Base-by-base conservation (phyloP, 2,888 invertebrate genomes). In the Dendrolimus pini region DNA sequence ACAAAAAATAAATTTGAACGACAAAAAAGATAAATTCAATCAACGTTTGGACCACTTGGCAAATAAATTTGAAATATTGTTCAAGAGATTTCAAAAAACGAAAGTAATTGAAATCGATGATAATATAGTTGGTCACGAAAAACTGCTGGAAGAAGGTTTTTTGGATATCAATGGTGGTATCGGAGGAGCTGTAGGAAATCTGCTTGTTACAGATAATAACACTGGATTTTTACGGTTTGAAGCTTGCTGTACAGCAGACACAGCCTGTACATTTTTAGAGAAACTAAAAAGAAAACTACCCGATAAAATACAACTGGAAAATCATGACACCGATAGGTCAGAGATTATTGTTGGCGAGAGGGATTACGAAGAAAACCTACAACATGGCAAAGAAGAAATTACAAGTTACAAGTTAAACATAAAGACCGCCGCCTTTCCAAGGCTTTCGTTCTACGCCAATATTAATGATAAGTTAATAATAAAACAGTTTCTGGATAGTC, bases 101-200 rank as follows among this genome's bases (percentile, higher is more conserved):
- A 65, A 66, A 41, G 65, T 74, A 54, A 65, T 61, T 13, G 62
- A 56, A 13, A 56, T 53, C 1, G 54, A 58, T n/a, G n/a, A 64
- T 47, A 56, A 67, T 53, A 65, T 68, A 47, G 64, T 76, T 18
- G 70, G 71, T 41, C 56, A 66, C 1, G 57, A 62, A 10, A 67
- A 69, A 66, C 57, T 61, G 56, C 57, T 75, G 42, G 62, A 71
- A 54, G 57, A 61, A 55, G 65, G 66, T 14, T 68, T 72, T 47
- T 54, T 76, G 10, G 66, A 66, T 56, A 63, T 64, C 9, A 70
- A 69, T 55, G 68, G 68, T 52, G 72, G 74, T 7, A 71, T 77
- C 7, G 74, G 73, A 7, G 68, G 77, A n/a, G 66, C 74, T n/a
- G 68, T 77, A 1, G 77, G 77, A 6, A 77, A 76, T 60, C 60